A percentile compares a stretch with the other conserved stretches of the same genome.
phyloP scores from a whole-genome alignment of 2,888 invertebrate genomes.

The Chironomus tentans region DNA sequence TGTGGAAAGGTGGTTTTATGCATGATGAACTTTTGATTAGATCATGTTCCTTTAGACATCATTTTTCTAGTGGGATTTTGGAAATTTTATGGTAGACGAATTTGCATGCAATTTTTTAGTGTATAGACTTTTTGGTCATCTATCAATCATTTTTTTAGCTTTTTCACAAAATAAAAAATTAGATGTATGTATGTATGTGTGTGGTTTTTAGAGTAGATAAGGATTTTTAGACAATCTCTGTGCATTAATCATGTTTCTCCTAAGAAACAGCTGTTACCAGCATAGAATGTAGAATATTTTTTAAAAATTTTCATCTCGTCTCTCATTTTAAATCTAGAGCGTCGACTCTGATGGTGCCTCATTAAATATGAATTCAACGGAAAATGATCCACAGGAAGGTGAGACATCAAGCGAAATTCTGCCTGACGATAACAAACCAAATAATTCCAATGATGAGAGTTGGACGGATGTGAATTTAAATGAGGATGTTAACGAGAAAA shows the following conservation, averaged over 20 bases:
- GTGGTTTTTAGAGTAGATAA: too few relatives aligned
- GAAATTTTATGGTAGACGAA: too few relatives aligned
- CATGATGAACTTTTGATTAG: neutral
- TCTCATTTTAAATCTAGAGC: slow-evolving; percentile 50
- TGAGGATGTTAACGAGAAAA: slow-evolving; percentile 54
- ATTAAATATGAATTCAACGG: slow-evolving; percentile 60
- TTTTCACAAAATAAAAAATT: too few relatives aligned
- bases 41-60: neutral
- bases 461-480: slow-evolving; percentile 91
- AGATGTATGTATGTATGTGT: too few relatives aligned
- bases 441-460: slow-evolving; percentile 68
- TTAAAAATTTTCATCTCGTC: neutral
- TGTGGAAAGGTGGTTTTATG: neutral
- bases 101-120: too few relatives aligned
- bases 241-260: too few relatives aligned
- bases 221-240: too few relatives aligned
- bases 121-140: neutral
- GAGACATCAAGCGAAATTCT: slow-evolving; percentile 61
- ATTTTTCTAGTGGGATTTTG: neutral
- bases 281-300: too few relatives aligned
- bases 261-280: too few relatives aligned
- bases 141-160: too few relatives aligned
- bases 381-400: slow-evolving; percentile 60
- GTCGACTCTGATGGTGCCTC: slow-evolving; percentile 75
- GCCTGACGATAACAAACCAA: slow-evolving; percentile 61